Evolutionary conservation across 2,888 invertebrate species (phyloP).

Genomic region (Corbicula japonica): DNA sequence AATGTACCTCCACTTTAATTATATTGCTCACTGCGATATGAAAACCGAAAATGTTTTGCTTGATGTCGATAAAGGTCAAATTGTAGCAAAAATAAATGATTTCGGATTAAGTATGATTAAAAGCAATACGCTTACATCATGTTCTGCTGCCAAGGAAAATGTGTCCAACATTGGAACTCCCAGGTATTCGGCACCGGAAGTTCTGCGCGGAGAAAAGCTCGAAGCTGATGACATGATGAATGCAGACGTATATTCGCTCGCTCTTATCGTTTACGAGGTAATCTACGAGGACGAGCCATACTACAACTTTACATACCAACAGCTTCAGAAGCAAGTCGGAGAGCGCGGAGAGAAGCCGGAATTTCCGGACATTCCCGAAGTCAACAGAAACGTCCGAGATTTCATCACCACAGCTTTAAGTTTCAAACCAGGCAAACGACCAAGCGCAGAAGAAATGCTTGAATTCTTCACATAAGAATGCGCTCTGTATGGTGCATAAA

Average conservation of each 20-base stretch:
- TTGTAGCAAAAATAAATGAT: conserved; percentile 64
- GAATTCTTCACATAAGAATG: too few relatives aligned
- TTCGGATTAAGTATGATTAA: conserved; percentile 71
- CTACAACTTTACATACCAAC: conserved; percentile 39
- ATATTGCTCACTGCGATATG: conserved; percentile 67
- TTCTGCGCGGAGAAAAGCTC: conserved; percentile 55
- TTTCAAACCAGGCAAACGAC: not conserved
- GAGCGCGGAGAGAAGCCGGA: conserved; percentile 38
- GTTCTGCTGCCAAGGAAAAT: conserved; percentile 8
- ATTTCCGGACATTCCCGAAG: not conserved
- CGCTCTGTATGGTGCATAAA: too few relatives aligned
- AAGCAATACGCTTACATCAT: conserved; percentile 51
- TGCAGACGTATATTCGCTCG: conserved; percentile 59
- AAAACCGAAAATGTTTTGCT: conserved; percentile 65
- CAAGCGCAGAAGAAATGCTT: too few relatives aligned
- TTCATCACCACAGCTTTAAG: not conserved
- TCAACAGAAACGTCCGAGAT: not conserved
- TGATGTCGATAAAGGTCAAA: conserved; percentile 20
- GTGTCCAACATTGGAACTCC: conserved; percentile 59
- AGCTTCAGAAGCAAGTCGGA: conserved; percentile 54
- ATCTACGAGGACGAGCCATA: conserved; percentile 59
- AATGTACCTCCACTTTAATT: conserved; percentile 51
- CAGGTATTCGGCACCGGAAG: conserved; percentile 63
- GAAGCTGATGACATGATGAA: conserved; percentile 36
- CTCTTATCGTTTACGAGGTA: conserved; percentile 55